Percentiles rank a stretch among this genome's conserved stretches.
phyloP scores from a whole-genome alignment of 1,140 invertebrate species.

The Achroia grisella region DNA sequence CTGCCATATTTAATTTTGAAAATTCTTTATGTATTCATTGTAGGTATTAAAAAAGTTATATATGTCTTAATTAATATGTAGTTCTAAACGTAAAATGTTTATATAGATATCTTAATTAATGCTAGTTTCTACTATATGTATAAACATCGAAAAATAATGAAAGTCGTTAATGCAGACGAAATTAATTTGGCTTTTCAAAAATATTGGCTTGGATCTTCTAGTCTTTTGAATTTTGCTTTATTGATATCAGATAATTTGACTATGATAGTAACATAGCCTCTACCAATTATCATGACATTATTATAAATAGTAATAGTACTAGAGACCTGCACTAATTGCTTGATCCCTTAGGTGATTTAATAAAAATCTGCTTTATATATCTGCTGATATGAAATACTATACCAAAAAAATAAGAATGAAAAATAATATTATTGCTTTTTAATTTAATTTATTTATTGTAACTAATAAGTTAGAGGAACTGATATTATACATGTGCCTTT shows the following conservation, averaged over 20 bases:
- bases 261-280: no score
- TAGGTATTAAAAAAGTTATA: slow-evolving; percentile 1
- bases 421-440: slow-evolving; percentile 4
- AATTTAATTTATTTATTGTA: slow-evolving; percentile 6
- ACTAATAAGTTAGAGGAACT: slow-evolving; percentile 4
- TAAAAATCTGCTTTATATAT: background rate
- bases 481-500: slow-evolving; percentile 43
- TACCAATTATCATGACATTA: no score
- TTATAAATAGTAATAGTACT: slow-evolving; percentile 5
- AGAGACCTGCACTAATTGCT: slow-evolving; percentile 2
- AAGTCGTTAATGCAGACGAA: background rate
- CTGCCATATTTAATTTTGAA: slow-evolving; percentile 39
- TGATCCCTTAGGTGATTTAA: background rate
- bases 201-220: no score
- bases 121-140: slow-evolving; percentile 7
- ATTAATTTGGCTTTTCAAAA: no score
- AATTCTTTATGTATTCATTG: slow-evolving; percentile 20
- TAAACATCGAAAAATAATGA: slow-evolving; percentile 8
- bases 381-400: slow-evolving; percentile 5
- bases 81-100: slow-evolving; percentile 3
- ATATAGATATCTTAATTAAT: slow-evolving; percentile 8
- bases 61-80: slow-evolving; percentile 9
- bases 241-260: no score
- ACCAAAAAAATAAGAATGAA: slow-evolving; percentile 16
- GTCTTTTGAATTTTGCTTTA: no score